Base-by-base conservation (phyloP, 2,888 invertebrate species). In the Drosophila formosana region DNA sequence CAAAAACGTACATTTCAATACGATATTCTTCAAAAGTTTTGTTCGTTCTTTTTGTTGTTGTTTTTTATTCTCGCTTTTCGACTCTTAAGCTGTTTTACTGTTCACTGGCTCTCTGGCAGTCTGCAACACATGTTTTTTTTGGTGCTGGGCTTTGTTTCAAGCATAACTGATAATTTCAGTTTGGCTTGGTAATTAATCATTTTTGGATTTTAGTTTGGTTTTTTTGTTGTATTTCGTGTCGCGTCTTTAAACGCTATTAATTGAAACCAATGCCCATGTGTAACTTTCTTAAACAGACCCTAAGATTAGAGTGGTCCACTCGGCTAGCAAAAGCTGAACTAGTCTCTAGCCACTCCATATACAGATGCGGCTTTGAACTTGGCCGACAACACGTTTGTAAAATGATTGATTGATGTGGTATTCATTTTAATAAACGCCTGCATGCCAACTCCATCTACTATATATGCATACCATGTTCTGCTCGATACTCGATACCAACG, bases 391-490 rank as follows among this genome's bases (percentile, higher is more conserved):
- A 83, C 87, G 83, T 88, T 91, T 90, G 86, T 76, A 85, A 88
- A 85, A 90, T 91, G 90, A 91, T 91, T 91, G 91, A 91, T 91
- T 91, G 90, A 91, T 91, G 90, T 91, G 84, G 90, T 91, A 91
- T 91, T 90, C 90, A 90, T 90, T 91, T 91, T 90, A 85, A 88
- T 88, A 88, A 86, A 82, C 80, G 80, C 80, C 50, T 58, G 63
- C 56, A 52, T 53, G 63, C 81, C 62, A 67, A 77, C 77, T 81
- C 76, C 28, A 30, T 41, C 28, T 53, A 28, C 23, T 23, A n/a
- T 72, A 65, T 73, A 81, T 82, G 66, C 72, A 72, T 73, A 78
- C 62, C 49, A 52, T 51, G 2, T 26, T 30, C 58, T 26, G n/a
- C 45, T 45, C 23, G 45, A 45, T 25, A 39, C 55, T 46, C 34